Conservation (phyloP, 2,888 invertebrate genomes). For the Poecilobothrus nobilitatus region DNA sequence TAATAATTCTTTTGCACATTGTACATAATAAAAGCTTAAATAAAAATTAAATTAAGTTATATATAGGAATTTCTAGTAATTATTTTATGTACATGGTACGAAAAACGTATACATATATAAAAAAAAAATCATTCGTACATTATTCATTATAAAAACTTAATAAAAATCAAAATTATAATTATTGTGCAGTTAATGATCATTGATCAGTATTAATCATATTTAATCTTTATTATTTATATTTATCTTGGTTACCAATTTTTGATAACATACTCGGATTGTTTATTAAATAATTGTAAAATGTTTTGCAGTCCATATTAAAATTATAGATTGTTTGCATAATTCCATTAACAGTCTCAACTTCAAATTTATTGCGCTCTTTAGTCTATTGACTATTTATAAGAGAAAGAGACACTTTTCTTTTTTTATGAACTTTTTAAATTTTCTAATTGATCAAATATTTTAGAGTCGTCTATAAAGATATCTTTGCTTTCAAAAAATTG, state of each 20-base stretch:
- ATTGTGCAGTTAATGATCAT: too few species aligned
- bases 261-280: background rate
- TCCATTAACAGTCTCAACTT: background rate
- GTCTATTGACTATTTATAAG: constrained; percentile 2
- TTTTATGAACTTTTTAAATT: constrained; percentile 1
- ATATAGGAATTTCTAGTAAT: too few species aligned
- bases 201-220: too few species aligned
- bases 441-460: background rate
- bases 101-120: too few species aligned
- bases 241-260: constrained; percentile 8
- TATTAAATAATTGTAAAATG: constrained; percentile 6
- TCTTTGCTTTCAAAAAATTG: constrained; percentile 4
- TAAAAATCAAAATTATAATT: too few species aligned
- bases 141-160: too few species aligned
- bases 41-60: too few species aligned
- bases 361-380: background rate
- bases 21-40: too few species aligned
- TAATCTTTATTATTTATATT: background rate
- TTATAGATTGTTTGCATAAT: background rate
- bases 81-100: too few species aligned
- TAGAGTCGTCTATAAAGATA: too few species aligned
- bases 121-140: too few species aligned
- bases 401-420: constrained; percentile 1
- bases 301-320: background rate
- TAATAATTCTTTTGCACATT: too few species aligned